Evolutionary conservation across 2,797 vertebrate species (phyloP).

Genomic region (Megalops cyprinoides): DNA sequence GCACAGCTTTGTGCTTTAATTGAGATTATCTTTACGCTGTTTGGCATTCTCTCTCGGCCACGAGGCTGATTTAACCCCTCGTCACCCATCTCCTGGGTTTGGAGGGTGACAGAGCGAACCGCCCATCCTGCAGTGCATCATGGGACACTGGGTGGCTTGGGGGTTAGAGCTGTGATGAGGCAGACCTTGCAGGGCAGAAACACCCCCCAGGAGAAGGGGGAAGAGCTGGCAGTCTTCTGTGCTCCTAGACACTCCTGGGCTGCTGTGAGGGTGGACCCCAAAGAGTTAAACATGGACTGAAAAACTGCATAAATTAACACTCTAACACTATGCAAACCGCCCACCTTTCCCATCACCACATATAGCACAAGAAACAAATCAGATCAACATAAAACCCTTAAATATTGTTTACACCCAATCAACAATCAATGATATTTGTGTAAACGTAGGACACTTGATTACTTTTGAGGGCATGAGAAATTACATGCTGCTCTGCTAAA

Average conservation of each 20-base stretch:
- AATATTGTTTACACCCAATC: no score
- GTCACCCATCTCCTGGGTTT: slow-evolving; percentile 62
- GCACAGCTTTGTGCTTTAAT: slow-evolving; percentile 53
- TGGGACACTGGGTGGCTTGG: slow-evolving; percentile 77
- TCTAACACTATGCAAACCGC: no score
- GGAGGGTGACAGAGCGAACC: slow-evolving; percentile 67
- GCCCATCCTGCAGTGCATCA: slow-evolving; percentile 78
- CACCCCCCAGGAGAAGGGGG: slow-evolving; percentile 66
- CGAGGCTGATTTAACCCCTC: slow-evolving; percentile 37
- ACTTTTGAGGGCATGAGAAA: no score
- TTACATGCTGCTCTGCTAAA: no score
- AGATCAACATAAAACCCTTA: no score
- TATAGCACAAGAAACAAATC: no score
- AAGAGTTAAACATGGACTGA: not conserved
- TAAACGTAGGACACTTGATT: no score
- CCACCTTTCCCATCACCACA: no score
- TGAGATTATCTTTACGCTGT: slow-evolving; percentile 57
- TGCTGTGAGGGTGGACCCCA: not conserved
- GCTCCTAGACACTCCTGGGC: not conserved
- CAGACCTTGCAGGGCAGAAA: slow-evolving; percentile 74
- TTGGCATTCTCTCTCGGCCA: slow-evolving; percentile 39
- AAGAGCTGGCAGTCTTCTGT: no score
- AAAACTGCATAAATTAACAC: no score
- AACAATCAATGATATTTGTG: no score
- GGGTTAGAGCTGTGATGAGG: slow-evolving; percentile 77